Evolutionary conservation across 2,113 vertebrate genomes (phyloP).

Genomic region (Fulmarus glacialis): DNA sequence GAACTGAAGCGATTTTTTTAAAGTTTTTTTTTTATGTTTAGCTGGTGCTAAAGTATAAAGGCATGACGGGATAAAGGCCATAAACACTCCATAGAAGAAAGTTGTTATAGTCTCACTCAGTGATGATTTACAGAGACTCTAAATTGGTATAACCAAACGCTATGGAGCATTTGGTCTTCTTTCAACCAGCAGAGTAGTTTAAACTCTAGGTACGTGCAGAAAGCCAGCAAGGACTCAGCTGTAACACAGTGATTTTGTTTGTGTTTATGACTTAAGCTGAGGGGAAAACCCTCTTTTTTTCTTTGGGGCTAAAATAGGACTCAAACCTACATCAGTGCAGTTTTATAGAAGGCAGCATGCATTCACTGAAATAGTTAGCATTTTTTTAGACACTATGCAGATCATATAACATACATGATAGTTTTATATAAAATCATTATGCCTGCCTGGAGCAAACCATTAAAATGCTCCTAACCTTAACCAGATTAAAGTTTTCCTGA

Average conservation of each 20-base stretch:
- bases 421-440: background rate
- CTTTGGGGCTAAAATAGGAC: background rate
- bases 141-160: background rate
- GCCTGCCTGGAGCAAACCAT: background rate
- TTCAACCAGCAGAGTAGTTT: background rate
- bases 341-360: background rate
- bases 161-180: background rate
- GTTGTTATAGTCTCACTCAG: background rate
- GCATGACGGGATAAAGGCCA: background rate
- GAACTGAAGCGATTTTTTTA: background rate
- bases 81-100: background rate
- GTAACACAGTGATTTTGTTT: background rate
- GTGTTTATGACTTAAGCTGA: background rate
- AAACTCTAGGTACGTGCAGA: accelerated
- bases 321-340: background rate
- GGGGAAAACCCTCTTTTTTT: background rate
- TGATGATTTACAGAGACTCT: background rate
- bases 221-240: background rate
- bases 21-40: background rate
- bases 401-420: background rate
- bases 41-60: background rate
- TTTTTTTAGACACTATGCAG: background rate
- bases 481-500: background rate
- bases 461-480: background rate
- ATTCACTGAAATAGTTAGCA: background rate